phyloP scores from a whole-genome alignment of 2,113 vertebrate genomes.

The Calidris pygmaea region DNA sequence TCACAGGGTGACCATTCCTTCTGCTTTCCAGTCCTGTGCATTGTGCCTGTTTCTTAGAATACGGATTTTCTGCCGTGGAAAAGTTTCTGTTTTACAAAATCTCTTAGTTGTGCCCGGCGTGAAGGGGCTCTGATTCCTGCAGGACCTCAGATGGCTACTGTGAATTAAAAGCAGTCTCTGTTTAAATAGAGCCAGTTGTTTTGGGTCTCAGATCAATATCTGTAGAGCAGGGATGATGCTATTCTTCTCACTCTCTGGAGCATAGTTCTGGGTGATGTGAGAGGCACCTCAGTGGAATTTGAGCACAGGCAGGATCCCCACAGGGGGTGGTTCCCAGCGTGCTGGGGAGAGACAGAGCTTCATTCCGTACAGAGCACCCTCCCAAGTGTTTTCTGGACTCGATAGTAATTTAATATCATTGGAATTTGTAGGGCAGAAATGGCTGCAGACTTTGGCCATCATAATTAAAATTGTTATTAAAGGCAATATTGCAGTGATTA shows the following conservation, averaged over 20 bases:
- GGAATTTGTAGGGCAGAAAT: constrained; percentile 37
- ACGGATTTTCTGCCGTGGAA: not conserved
- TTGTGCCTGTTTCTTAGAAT: not conserved
- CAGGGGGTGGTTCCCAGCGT: not conserved
- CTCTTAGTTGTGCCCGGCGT: not conserved
- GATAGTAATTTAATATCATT: not conserved
- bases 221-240: not conserved
- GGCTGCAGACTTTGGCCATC: not conserved
- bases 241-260: not conserved
- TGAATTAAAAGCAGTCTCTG: not conserved
- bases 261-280: not conserved
- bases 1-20: not conserved
- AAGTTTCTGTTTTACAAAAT: not conserved
- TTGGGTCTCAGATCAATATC: not conserved
- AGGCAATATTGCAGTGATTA: not conserved
- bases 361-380: not conserved
- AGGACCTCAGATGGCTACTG: not conserved
- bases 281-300: not conserved
- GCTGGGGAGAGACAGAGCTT: not conserved
- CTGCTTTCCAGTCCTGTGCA: not conserved
- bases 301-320: not conserved
- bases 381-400: not conserved
- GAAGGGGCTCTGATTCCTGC: not conserved
- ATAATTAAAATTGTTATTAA: constrained; percentile 38
- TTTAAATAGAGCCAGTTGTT: not conserved